These are phyloP conservation scores for Trissolcus basalis DNA, from an alignment of 1,140 invertebrate genomes.

Conservation along the genomic window DNA sequence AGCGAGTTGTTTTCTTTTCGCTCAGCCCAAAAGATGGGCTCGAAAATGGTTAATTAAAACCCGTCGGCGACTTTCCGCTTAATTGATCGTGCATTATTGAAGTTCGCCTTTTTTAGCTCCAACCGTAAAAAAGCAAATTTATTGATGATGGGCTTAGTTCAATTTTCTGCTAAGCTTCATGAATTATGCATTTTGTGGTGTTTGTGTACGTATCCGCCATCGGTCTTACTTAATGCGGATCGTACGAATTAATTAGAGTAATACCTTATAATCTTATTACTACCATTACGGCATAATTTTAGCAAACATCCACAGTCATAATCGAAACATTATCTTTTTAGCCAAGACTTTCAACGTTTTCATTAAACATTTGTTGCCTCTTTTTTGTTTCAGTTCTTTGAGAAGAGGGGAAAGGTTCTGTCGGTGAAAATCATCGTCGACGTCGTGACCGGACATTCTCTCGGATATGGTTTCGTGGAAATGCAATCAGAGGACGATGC, in stretches of 20 bases:
- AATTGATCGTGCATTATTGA: slow-evolving; percentile 9
- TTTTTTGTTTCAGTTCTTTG: slow-evolving; percentile 78
- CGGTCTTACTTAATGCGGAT: background rate
- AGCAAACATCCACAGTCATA: background rate
- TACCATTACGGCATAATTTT: background rate
- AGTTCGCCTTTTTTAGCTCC: background rate
- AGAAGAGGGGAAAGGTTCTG: slow-evolving; percentile 81
- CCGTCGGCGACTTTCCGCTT: background rate
- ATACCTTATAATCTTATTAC: slow-evolving; percentile 1
- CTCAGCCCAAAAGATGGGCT: too few species aligned
- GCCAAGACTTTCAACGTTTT: too few species aligned
- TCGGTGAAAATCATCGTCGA: slow-evolving; percentile 84
- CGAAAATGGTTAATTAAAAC: too few species aligned
- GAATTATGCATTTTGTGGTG: slow-evolving; percentile 10
- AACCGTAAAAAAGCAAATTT: background rate
- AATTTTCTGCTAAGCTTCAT: slow-evolving; percentile 12
- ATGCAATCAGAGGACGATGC: slow-evolving; percentile 81
- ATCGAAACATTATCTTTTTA: background rate
- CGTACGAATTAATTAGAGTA: background rate
- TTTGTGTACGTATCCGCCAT: background rate
- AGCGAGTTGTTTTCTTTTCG: too few species aligned
- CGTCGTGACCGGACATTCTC: slow-evolving; percentile 88
- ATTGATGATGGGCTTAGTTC: slow-evolving; percentile 11
- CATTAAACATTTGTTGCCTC: too few species aligned
- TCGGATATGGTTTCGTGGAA: slow-evolving; percentile 91